phyloP scores from a whole-genome alignment of 2,888 invertebrate species.

The Lasioglossum malachurum region DNA sequence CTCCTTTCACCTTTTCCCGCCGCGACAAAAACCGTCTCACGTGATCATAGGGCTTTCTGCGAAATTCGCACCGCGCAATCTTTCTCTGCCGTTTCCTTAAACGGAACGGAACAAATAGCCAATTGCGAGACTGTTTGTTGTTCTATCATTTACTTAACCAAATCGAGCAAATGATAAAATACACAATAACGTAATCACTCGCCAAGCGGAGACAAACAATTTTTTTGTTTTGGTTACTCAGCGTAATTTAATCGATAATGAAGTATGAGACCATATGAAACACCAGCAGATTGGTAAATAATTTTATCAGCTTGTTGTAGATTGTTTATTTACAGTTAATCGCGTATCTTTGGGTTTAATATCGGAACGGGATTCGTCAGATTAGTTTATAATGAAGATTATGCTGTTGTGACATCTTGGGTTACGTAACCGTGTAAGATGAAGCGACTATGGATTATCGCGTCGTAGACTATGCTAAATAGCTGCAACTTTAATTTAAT shows the following conservation, averaged over 20 bases:
- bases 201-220: neutral
- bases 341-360: neutral
- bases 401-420: neutral
- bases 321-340: neutral
- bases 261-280: neutral
- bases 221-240: neutral
- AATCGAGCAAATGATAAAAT: no score
- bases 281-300: neutral
- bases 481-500: neutral
- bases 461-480: neutral
- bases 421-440: neutral
- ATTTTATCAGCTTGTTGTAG: neutral
- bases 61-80: neutral
- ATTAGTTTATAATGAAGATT: neutral
- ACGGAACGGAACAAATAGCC: neutral
- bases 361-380: neutral
- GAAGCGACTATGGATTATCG: neutral
- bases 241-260: neutral
- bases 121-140: no score
- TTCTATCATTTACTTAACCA: neutral
- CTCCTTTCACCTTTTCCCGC: constrained; percentile 1
- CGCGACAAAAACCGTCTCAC: neutral
- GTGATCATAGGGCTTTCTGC: neutral
- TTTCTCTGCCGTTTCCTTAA: neutral
- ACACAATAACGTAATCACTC: neutral